These are phyloP conservation scores for Acropora tenuis DNA, from an alignment of 64 coral and sea anemone genomes.

Conservation along the genomic window DNA sequence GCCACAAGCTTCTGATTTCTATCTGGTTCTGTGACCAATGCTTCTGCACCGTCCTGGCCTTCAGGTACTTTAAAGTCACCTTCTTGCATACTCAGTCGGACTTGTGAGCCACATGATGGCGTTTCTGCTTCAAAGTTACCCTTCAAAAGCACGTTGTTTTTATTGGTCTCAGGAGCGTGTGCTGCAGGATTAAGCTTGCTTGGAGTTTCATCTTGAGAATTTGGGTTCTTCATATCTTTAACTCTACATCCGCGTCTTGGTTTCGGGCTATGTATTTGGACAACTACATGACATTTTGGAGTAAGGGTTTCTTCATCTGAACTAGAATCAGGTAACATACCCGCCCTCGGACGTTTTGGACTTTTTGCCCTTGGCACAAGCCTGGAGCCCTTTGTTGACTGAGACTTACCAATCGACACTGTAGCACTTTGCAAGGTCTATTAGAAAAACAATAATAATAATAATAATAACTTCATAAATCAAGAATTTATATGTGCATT, in stretches of 20 bases:
- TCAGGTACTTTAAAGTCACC: not conserved
- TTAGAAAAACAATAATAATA: not conserved
- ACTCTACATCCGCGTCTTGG: not conserved
- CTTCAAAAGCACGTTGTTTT: too few relatives aligned
- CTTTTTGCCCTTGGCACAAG: not conserved
- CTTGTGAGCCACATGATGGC: too few relatives aligned
- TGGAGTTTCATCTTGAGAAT: not conserved
- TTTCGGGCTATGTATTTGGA: not conserved
- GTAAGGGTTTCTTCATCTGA: constrained; percentile 41
- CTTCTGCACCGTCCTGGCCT: not conserved
- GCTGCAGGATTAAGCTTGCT: not conserved
- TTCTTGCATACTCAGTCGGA: too few relatives aligned
- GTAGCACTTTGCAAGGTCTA: not conserved
- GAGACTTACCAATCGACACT: not conserved
- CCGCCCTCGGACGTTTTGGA: not conserved
- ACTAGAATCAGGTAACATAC: not conserved
- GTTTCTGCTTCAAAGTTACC: too few relatives aligned
- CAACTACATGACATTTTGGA: not conserved
- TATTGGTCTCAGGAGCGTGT: not conserved
- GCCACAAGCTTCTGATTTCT: not conserved
- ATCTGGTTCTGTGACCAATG: not conserved
- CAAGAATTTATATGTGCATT: too few relatives aligned
- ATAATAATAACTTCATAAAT: too few relatives aligned
- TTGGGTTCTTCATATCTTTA: not conserved
- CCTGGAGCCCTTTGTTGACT: not conserved